phyloP scores from a whole-genome alignment of 2,113 vertebrate species.

The Stomatorhinus ivindoensis region DNA sequence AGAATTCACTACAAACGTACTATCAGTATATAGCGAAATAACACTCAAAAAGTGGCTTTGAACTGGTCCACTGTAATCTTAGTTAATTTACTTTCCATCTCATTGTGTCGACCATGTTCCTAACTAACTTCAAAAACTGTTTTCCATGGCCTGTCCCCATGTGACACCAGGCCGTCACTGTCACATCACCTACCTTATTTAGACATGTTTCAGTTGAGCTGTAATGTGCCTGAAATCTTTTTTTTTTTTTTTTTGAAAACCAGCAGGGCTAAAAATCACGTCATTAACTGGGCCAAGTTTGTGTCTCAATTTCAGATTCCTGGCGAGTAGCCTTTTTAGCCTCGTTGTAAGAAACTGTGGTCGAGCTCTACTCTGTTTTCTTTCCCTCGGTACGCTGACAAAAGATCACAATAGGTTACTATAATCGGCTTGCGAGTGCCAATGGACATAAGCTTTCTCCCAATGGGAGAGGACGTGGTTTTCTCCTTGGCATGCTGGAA shows the following conservation, averaged over 20 bases:
- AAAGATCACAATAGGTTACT: slow-evolving; percentile 6
- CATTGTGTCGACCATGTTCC: neutral
- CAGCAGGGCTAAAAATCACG: neutral
- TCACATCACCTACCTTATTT: neutral
- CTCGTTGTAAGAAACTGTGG: neutral
- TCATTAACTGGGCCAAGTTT: neutral
- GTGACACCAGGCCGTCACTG: neutral
- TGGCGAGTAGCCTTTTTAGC: neutral
- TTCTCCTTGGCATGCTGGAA: slow-evolving; percentile 11
- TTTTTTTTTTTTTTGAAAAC: neutral
- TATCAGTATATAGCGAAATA: neutral
- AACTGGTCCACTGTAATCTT: neutral
- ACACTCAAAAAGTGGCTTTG: neutral
- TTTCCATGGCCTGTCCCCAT: neutral
- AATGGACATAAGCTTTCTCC: neutral
- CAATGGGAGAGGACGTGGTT: neutral
- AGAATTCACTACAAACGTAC: neutral
- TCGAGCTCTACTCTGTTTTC: neutral
- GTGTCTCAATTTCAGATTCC: neutral
- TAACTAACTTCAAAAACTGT: neutral
- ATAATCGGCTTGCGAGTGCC: neutral
- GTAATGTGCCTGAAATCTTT: neutral
- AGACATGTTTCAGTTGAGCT: neutral
- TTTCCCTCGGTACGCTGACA: neutral
- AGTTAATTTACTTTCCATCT: neutral